phyloP scores from a whole-genome alignment of 2,888 invertebrate genomes.

The Andrena bucephala region DNA sequence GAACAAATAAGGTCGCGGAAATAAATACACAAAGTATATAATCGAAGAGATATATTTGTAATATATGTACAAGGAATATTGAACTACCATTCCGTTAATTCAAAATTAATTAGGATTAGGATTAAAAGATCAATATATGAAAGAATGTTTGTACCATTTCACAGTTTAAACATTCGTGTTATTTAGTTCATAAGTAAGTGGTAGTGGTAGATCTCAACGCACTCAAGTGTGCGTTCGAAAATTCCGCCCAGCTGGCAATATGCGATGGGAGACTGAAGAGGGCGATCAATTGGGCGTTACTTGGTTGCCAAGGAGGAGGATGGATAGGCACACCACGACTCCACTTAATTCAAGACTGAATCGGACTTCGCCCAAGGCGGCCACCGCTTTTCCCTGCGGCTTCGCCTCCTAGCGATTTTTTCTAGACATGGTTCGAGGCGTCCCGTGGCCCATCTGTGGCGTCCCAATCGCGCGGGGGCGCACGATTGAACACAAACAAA shows the following conservation, averaged over 20 bases:
- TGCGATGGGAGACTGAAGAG: constrained; percentile 3
- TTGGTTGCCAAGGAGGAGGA: neutral
- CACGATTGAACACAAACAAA: constrained; percentile 54
- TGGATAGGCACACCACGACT: neutral
- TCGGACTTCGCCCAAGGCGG: constrained; percentile 7
- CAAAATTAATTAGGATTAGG: too few species aligned
- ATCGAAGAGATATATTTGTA: too few species aligned
- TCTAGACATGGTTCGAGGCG: neutral
- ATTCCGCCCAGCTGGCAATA: neutral
- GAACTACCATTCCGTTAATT: too few species aligned
- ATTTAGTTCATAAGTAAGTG: too few species aligned
- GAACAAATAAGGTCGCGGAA: too few species aligned
- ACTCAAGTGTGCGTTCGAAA: neutral
- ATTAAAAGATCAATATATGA: too few species aligned
- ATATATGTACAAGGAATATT: too few species aligned
- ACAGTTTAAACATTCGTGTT: too few species aligned
- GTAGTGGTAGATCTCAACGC: neutral
- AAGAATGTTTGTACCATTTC: too few species aligned
- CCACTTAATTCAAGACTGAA: constrained; percentile 5
- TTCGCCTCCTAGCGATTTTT: constrained; percentile 3
- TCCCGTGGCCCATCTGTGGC: constrained; percentile 35
- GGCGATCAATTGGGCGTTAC: neutral
- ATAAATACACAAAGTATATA: too few species aligned
- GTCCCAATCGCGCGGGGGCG: constrained; percentile 26
- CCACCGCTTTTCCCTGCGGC: neutral